Evolutionary conservation across 2,113 vertebrate species (phyloP).

Genomic region (Zosterops pallidus): DNA sequence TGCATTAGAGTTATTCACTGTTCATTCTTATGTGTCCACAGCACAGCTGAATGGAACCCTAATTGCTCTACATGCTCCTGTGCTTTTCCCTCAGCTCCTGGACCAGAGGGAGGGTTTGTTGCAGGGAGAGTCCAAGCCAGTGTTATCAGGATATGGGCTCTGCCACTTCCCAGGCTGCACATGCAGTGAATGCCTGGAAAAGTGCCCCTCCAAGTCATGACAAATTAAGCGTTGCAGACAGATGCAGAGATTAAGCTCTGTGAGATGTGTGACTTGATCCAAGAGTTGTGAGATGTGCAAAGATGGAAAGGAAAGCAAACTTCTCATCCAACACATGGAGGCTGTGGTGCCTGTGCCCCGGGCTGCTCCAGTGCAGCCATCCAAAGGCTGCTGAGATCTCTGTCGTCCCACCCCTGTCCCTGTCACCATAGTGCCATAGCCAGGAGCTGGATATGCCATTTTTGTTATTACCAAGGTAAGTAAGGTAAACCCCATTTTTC

Average conservation of each 20-base stretch:
- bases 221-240: not conserved
- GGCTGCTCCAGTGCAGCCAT: not conserved
- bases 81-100: conserved; percentile 13
- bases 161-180: not conserved
- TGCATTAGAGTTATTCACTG: not conserved
- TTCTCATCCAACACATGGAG: not conserved
- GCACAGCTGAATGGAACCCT: conserved; percentile 8
- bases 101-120: conserved; percentile 8
- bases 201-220: not conserved
- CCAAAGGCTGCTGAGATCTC: not conserved
- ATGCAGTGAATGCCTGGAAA: conserved; percentile 15
- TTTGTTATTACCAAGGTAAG: not conserved
- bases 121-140: not conserved
- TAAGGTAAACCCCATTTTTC: not conserved
- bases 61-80: conserved; percentile 3
- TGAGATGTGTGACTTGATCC: not conserved
- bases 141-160: not conserved
- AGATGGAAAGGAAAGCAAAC: not conserved
- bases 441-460: not conserved
- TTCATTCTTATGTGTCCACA: not conserved
- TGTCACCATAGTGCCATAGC: rapidly evolving
- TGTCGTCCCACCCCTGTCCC: rapidly evolving
- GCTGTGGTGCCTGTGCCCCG: not conserved
- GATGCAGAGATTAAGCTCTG: not conserved
- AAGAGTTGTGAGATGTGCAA: not conserved